Evolutionary conservation across 1,140 invertebrate species (phyloP), one percentile per base, ranked within the genome.

Genomic region (Heliconius melpomene): DNA sequence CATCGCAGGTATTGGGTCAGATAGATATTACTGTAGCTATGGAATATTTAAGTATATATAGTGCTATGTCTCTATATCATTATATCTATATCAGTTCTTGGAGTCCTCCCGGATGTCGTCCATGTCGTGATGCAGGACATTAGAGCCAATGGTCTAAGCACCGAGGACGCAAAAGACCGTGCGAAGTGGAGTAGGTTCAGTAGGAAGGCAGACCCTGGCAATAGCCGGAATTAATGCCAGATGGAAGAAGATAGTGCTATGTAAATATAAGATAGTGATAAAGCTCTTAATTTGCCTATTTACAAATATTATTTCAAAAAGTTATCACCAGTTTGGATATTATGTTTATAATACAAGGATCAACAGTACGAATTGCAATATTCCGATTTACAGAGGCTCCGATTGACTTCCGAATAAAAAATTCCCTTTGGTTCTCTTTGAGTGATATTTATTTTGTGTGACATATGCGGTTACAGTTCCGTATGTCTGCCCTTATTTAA

Each of bases 401-500:
- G 60, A 66, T 66, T 66, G 60, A 66, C 26, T 66, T 13, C 26
- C 60, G 60, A 66, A 66, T 29, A 66, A 66, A n/a, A 52, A 26
- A 75, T 75, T 38, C 29, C 11, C 52, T 75, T 57, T 57, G 16
- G 6, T 2, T 57, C 54, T 7, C 29, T 54, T n/a, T 23, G n/a
- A 75, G 74, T 29, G 40, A n/a, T 75, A 54, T 57, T 75, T 75
- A 57, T 74, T 74, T 54, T 50, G 8, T 54, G 20, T 18, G 52
- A n/a, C 46, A 18, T 32, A 52, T 54, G 23, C 20, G 75, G 23
- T 29, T 40, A 57, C 23, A 32, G 29, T n/a, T 66, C n/a, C 26
- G 60, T 66, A 66, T 74, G 66, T 66, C 16, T 75, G 66, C 54
- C n/a, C 32, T 74, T 82, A 82, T 76, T 82, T 71, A 80, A 73